A percentile compares a stretch with the other conserved stretches of the same genome.
Conservation (phyloP, 2,888 invertebrate genomes). For the Argyresthia goedartella region DNA sequence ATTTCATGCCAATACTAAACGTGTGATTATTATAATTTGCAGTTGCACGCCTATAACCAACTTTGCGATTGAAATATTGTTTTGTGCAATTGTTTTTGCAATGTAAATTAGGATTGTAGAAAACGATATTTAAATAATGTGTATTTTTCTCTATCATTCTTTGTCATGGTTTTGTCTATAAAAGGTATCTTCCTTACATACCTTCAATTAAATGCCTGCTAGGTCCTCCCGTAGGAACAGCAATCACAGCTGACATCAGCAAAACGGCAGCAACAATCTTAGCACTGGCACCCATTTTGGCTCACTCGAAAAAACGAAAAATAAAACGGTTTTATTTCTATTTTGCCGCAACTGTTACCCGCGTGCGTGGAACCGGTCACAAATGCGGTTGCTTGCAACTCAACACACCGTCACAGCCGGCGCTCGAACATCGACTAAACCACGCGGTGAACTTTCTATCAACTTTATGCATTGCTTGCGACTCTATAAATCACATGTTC, state of each 20-base stretch:
- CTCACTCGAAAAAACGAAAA: constrained; percentile 14
- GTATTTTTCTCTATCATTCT: too few species aligned
- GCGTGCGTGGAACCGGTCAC: constrained; percentile 45
- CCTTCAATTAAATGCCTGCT: constrained; percentile 39
- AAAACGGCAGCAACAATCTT: constrained; percentile 46
- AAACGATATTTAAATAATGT: too few species aligned
- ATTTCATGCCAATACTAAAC: neutral
- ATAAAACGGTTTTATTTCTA: constrained; percentile 12
- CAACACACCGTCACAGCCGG: constrained; percentile 33
- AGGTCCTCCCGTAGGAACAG: constrained; percentile 43
- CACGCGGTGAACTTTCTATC: constrained; percentile 56
- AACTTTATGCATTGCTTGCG: constrained; percentile 32
- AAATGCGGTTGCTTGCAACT: constrained; percentile 53
- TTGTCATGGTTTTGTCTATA: neutral
- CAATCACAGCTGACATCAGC: constrained; percentile 42
- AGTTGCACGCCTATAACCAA: neutral
- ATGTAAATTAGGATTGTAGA: too few species aligned
- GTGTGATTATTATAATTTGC: neutral
- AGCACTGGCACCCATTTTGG: constrained; percentile 59
- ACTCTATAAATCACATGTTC: too few species aligned
- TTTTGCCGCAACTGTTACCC: constrained; percentile 61
- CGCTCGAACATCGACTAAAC: constrained; percentile 41
- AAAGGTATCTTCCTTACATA: constrained; percentile 18
- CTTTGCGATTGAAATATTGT: too few species aligned
- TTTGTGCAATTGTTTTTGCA: too few species aligned